Evolutionary conservation across 2,797 vertebrate species (phyloP).

Genomic region (Rhinella marina): DNA sequence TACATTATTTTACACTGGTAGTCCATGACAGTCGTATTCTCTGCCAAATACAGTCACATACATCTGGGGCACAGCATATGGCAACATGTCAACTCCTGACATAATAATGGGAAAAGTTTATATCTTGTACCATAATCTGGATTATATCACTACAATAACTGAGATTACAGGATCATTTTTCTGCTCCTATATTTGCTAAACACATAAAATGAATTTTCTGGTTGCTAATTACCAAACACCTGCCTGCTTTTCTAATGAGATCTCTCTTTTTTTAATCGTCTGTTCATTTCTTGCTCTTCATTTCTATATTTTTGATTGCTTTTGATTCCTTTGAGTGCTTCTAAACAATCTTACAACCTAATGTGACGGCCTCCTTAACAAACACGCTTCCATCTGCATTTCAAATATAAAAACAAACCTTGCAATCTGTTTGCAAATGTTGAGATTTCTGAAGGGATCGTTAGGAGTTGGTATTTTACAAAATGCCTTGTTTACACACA

Average conservation of each 20-base stretch:
- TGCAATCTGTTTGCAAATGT: constrained; percentile 61
- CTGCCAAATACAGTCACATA: no score
- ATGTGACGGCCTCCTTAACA: constrained; percentile 57
- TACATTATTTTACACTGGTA: no score
- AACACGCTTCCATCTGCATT: constrained; percentile 59
- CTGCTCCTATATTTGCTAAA: constrained; percentile 37
- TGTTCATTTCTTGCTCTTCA: constrained; percentile 61
- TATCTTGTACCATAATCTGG: background rate
- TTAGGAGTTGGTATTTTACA: constrained; percentile 31
- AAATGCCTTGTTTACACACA: constrained; percentile 57
- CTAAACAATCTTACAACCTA: constrained; percentile 57
- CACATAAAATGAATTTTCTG: constrained; percentile 51
- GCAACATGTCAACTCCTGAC: no score
- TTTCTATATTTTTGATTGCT: constrained; percentile 61
- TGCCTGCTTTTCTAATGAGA: constrained; percentile 58
- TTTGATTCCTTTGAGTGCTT: constrained; percentile 62
- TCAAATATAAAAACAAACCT: constrained; percentile 58
- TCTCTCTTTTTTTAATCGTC: constrained; percentile 50
- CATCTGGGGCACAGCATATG: no score
- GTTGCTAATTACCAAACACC: constrained; percentile 58
- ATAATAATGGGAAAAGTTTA: background rate
- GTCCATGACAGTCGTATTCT: no score
- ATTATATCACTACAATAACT: constrained; percentile 18
- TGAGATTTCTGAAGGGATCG: constrained; percentile 47
- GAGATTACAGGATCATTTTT: constrained; percentile 32